Conservation (phyloP, 2,888 invertebrate species). For the Tachina grossa region DNA sequence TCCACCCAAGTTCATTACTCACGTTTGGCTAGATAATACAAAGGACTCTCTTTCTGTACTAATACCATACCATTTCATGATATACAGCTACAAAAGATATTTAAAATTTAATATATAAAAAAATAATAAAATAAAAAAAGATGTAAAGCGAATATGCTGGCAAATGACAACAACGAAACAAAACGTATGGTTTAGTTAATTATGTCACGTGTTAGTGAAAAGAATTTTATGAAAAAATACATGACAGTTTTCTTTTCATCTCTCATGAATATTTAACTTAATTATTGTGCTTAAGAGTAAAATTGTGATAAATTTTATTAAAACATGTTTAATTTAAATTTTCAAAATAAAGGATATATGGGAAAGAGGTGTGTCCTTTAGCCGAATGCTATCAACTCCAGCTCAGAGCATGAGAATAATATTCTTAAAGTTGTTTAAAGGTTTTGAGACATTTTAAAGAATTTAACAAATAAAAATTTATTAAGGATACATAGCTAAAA, state of each 20-base stretch:
- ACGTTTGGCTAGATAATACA: conserved; percentile 13
- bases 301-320: not conserved
- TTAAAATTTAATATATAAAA: not conserved
- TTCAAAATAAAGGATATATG: no score
- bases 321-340: not conserved
- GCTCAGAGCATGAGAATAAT: no score
- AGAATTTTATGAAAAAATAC: not conserved
- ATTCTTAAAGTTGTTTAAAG: no score
- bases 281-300: conserved; percentile 15
- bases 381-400: no score
- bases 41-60: not conserved
- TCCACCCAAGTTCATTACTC: conserved; percentile 22
- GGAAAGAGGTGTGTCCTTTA: no score
- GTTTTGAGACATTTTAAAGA: no score
- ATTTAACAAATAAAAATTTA: no score
- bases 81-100: conserved; percentile 6
- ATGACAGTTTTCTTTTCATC: not conserved
- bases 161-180: conserved; percentile 8
- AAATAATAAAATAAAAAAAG: conserved; percentile 13
- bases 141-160: conserved; percentile 23
- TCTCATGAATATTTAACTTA: conserved; percentile 22
- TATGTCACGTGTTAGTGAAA: conserved; percentile 62
- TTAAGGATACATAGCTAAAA: no score
- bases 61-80: not conserved
- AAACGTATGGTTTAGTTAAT: conserved; percentile 58